phyloP scores from a whole-genome alignment of 1,140 invertebrate genomes.

The Scaptodrosophila lebanonensis region DNA sequence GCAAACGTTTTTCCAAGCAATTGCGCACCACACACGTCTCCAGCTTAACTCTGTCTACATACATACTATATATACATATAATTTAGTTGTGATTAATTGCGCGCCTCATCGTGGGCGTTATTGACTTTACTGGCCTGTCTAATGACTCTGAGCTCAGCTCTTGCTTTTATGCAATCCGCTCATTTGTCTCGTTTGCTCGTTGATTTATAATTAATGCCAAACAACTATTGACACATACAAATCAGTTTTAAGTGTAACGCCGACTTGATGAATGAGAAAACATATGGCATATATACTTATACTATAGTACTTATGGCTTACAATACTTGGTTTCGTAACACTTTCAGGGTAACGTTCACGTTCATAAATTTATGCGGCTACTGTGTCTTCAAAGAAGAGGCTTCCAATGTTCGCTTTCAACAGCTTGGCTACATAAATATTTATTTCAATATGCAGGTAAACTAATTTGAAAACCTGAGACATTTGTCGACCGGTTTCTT shows the following conservation, averaged over 20 bases:
- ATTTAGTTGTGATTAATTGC: slow-evolving; percentile 60
- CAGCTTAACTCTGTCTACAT: too few relatives aligned
- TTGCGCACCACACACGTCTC: slow-evolving; percentile 1
- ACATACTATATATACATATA: too few relatives aligned
- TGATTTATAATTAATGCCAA: slow-evolving; percentile 50
- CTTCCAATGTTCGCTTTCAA: slow-evolving; percentile 8
- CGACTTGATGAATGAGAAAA: slow-evolving; percentile 53
- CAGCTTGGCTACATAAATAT: slow-evolving; percentile 35
- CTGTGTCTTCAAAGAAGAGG: too few relatives aligned
- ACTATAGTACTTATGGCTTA: neutral
- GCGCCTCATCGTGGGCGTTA: slow-evolving; percentile 52
- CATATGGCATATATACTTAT: neutral
- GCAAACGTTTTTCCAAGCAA: slow-evolving; percentile 20
- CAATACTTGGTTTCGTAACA: too few relatives aligned
- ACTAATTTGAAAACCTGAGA: slow-evolving; percentile 16
- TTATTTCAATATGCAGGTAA: slow-evolving; percentile 30
- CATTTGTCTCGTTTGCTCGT: slow-evolving; percentile 57
- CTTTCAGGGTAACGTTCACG: too few relatives aligned
- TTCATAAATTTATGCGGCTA: slow-evolving; percentile 15
- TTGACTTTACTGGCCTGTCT: slow-evolving; percentile 25
- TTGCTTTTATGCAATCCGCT: slow-evolving; percentile 37
- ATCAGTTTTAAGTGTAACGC: slow-evolving; percentile 46
- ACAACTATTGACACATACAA: slow-evolving; percentile 67
- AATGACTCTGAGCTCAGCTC: slow-evolving; percentile 40
- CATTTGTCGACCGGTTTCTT: too few relatives aligned